These are phyloP conservation scores for Fregata magnificens DNA, from an alignment of 2,113 vertebrate species.

Conservation along the genomic window DNA sequence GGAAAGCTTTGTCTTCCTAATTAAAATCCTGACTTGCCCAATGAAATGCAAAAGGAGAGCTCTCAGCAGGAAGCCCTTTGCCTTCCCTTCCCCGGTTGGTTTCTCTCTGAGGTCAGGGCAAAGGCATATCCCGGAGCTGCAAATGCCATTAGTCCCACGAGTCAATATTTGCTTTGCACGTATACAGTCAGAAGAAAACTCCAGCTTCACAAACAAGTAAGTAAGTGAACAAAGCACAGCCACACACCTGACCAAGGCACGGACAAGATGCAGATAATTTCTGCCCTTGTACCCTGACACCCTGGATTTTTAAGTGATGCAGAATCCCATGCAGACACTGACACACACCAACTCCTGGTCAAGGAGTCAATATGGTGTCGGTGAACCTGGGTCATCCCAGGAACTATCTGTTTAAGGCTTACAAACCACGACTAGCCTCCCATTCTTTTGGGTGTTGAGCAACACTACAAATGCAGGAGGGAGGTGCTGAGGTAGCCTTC, in stretches of 20 bases:
- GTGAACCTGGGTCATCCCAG: not conserved
- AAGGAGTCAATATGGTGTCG: not conserved
- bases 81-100: not conserved
- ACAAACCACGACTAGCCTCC: not conserved
- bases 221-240: not conserved
- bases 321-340: rapidly evolving
- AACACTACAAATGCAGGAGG: not conserved
- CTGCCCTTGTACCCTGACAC: not conserved
- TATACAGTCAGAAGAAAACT: not conserved
- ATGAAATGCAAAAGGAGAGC: not conserved
- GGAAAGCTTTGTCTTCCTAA: not conserved
- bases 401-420: not conserved
- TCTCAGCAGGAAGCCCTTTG: not conserved
- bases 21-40: not conserved
- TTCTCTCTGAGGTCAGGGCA: not conserved
- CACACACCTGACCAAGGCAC: not conserved
- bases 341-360: not conserved
- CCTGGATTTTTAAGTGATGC: not conserved
- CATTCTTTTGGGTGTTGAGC: too few relatives aligned
- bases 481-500: not conserved
- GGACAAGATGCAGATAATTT: not conserved
- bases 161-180: constrained; percentile 66
- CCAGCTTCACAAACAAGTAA: not conserved
- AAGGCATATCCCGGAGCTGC: not conserved
- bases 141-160: constrained; percentile 16